Percentiles rank a stretch among this genome's conserved stretches.
phyloP scores from a whole-genome alignment of 2,797 vertebrate genomes.

The Acrossocheilus wenchowensis region DNA sequence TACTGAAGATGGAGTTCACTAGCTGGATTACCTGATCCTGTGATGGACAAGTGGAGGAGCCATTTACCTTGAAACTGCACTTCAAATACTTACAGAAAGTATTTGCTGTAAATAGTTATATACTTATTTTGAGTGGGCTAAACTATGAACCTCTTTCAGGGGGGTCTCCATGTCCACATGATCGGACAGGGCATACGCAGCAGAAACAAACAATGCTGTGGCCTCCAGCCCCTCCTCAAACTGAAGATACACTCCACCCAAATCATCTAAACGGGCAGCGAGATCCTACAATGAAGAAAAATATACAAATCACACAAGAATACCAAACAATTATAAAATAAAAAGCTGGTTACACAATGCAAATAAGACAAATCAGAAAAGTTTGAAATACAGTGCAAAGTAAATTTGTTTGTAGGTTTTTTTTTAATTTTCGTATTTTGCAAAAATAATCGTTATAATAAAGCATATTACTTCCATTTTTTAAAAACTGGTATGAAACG shows the following conservation, averaged over 20 bases:
- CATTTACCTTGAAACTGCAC: background rate
- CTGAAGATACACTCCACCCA: constrained; percentile 94
- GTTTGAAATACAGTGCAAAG: background rate
- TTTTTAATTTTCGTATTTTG: too few species aligned
- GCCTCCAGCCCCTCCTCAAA: constrained; percentile 98
- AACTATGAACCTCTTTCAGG: constrained; percentile 87
- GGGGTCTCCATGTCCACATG: constrained; percentile 93
- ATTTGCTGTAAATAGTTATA: background rate
- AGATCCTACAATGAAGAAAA: constrained; percentile 83
- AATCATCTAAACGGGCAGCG: constrained; percentile 93
- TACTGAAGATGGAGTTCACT: constrained; percentile 95
- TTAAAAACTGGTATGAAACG: background rate
- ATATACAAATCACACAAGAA: background rate
- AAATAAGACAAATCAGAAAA: background rate
- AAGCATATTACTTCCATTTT: background rate
- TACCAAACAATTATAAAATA: too few species aligned
- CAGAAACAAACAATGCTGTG: constrained; percentile 92
- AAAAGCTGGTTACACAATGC: background rate
- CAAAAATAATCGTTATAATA: background rate
- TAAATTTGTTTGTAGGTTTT: background rate
- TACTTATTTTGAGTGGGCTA: background rate
- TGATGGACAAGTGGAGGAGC: constrained; percentile 22
- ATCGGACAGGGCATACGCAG: constrained; percentile 93
- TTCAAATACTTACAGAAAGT: background rate
- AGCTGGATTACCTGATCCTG: constrained; percentile 97